Evolutionary conservation across 2,113 vertebrate genomes (phyloP).

Genomic region (Euleptes europaea): DNA sequence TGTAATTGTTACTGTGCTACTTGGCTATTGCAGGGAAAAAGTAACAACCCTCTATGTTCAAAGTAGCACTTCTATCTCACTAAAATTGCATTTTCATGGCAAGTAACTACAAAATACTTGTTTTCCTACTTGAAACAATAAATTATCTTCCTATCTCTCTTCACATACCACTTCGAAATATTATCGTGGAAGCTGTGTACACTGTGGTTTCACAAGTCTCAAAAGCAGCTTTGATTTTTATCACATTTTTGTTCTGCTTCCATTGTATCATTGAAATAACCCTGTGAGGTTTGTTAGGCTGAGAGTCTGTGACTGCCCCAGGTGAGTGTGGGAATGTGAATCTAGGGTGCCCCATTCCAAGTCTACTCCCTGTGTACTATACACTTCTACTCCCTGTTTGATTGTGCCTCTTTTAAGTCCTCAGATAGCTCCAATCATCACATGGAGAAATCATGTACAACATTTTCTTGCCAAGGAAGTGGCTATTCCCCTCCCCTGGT

Average conservation of each 20-base stretch:
- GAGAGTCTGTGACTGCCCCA: not conserved
- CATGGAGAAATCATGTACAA: too few species aligned
- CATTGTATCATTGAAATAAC: too few species aligned
- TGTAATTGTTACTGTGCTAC: not conserved
- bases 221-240: too few species aligned
- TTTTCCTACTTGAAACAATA: not conserved
- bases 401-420: not conserved
- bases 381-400: not conserved
- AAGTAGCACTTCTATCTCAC: not conserved
- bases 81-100: not conserved
- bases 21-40: not conserved
- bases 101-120: not conserved
- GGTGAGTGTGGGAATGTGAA: not conserved
- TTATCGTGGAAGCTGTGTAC: not conserved
- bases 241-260: constrained; percentile 19
- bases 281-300: not conserved
- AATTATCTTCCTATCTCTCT: not conserved
- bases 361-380: too few species aligned
- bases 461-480: not conserved
- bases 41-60: not conserved
- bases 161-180: not conserved
- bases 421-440: not conserved
- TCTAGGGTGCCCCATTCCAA: not conserved
- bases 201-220: not conserved
- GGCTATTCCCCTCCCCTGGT: not conserved